Conservation (phyloP, 2,888 invertebrate genomes). For the Cryptocheilus praepositus region DNA sequence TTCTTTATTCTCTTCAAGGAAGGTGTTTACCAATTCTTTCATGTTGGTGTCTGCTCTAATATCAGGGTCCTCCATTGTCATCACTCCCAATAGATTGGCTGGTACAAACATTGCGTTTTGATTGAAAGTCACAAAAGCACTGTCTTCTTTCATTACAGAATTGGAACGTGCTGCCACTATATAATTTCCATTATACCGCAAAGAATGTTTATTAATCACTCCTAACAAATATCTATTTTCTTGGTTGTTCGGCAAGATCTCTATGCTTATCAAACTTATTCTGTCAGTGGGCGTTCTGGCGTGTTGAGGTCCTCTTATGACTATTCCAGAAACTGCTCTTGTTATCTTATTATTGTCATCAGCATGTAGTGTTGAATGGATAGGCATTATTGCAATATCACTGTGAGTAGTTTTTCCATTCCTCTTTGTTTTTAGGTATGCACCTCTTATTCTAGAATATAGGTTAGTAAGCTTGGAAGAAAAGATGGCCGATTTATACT, state of each 20-base stretch:
- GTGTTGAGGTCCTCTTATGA: background rate
- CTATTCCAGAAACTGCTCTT: background rate
- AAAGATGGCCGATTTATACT: background rate
- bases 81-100: background rate
- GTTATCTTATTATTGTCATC: background rate
- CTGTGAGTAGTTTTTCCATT: background rate
- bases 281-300: background rate
- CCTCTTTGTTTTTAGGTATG: background rate
- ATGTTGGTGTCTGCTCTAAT: background rate
- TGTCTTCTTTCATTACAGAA: background rate
- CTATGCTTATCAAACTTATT: background rate
- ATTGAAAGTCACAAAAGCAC: background rate
- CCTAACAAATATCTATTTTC: background rate
- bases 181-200: background rate
- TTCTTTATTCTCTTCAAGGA: constrained; percentile 1
- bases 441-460: background rate
- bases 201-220: background rate
- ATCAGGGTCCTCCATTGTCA: background rate
- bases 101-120: background rate
- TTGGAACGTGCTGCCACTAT: background rate
- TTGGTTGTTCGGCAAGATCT: background rate
- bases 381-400: background rate
- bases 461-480: background rate
- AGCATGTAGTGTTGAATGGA: background rate
- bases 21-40: background rate